Base-by-base conservation (phyloP, 1,140 invertebrate species). In the Conus ventricosus region DNA sequence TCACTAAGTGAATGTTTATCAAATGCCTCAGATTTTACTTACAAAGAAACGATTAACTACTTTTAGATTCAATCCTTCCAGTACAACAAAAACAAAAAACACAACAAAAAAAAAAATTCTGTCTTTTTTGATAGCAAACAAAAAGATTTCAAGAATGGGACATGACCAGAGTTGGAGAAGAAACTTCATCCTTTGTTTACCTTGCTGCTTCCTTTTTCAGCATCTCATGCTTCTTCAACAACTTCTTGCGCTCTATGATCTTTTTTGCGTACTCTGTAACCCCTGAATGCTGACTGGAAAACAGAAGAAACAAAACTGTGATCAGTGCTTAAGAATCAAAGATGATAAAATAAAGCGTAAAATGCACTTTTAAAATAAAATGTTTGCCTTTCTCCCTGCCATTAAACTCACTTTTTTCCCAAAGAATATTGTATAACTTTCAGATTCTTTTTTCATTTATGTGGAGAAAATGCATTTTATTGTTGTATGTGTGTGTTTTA, bases 211-310 rank as follows among this genome's bases (percentile, higher is more conserved):
- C 94, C 90, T 95, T 95, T 81, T 94, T 94, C 54, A 95, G 86
- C 86, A 95, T 94, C 88, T 95, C 95, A 89, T 95, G 95, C 90
- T 95, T 95, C 95, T 95, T 95, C 27, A 95, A 90, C n/a, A 95
- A 88, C 80, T 92, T 91, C 87, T 95, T 95, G 78, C 94, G 91
- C 89, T 95, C 95, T 23, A 93, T 92, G 87, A 95, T 95, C 57
- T 94, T 94, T 94, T 89, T 95, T 95, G 15, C 94, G 88, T 4
- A 95, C 93, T 82, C 94, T 54, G 86, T 93, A 95, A 0, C 95
- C 94, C 82, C 94, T 89, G 90, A 95, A 95, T 20, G 92, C 91
- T 20, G 94, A 94, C 94, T 95, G 51, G 82, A 86, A 90, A 27
- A 80, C 0, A 51, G 54, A 76, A 86, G 5, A 82, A 53, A 75